A percentile compares a stretch with the other conserved stretches of the same genome.
Conservation (phyloP, 2,797 vertebrate species). For the Fundulus diaphanus region DNA sequence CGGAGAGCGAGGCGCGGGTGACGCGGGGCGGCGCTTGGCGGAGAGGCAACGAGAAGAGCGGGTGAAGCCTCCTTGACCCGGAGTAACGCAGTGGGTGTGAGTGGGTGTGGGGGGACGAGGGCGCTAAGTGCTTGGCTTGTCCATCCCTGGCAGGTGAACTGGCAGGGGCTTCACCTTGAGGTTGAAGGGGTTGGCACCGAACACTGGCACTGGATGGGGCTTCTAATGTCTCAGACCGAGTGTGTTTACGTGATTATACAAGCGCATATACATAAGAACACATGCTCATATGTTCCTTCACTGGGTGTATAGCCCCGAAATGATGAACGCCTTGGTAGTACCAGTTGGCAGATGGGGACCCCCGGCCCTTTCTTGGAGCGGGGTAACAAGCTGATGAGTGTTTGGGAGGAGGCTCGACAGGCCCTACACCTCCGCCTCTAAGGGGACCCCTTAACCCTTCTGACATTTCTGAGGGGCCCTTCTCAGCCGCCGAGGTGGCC, state of each 20-base stretch:
- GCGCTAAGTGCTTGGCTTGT: constrained; percentile 77
- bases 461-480: constrained; percentile 75
- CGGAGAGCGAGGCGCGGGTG: constrained; percentile 45
- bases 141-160: constrained; percentile 79
- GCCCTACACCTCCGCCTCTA: constrained; percentile 46
- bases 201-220: constrained; percentile 62
- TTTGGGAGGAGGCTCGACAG: constrained; percentile 66
- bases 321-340: constrained; percentile 72
- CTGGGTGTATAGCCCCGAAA: constrained; percentile 68
- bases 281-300: constrained; percentile 48
- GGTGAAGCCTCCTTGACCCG: constrained; percentile 78
- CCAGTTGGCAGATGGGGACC: constrained; percentile 79
- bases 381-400: constrained; percentile 71
- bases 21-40: constrained; percentile 52
- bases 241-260: constrained; percentile 59
- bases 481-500: constrained; percentile 54
- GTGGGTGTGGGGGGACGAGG: constrained; percentile 56
- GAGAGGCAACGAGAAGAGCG: constrained; percentile 46
- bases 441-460: constrained; percentile 71
- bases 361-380: constrained; percentile 56
- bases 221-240: constrained; percentile 47
- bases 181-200: constrained; percentile 71
- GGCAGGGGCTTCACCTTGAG: constrained; percentile 81
- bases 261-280: constrained; percentile 64
- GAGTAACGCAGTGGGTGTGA: constrained; percentile 58